Conservation (phyloP, 2,113 vertebrate species). For the Entosphenus tridentatus region DNA sequence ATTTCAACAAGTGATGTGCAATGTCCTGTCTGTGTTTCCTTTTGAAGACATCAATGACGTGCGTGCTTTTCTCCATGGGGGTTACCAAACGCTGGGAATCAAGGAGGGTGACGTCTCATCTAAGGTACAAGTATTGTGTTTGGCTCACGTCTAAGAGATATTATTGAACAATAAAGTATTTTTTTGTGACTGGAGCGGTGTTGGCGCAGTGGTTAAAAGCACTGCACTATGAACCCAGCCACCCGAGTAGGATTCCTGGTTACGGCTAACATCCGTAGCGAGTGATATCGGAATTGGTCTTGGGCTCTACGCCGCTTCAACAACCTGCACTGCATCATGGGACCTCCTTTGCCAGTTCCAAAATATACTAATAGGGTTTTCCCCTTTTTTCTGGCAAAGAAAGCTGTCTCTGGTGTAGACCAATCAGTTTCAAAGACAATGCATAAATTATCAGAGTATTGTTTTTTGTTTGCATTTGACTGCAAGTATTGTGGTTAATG, state of each 20-base stretch:
- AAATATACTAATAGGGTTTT: no score
- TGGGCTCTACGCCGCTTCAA: no score
- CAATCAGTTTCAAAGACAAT: no score
- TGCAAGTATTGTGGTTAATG: no score
- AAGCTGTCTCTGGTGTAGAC: no score
- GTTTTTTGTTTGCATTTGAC: no score
- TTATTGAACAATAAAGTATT: neutral
- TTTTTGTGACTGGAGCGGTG: neutral
- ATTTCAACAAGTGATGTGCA: neutral
- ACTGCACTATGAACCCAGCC: neutral
- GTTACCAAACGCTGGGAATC: constrained; percentile 28
- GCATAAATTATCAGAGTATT: no score
- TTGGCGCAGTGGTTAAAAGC: neutral
- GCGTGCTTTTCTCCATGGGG: constrained; percentile 28
- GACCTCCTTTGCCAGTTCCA: no score
- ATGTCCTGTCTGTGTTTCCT: neutral
- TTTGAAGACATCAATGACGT: constrained; percentile 26
- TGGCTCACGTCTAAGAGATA: neutral
- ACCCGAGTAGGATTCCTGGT: neutral
- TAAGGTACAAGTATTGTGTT: constrained; percentile 17
- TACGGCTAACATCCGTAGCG: neutral
- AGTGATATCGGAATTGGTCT: neutral
- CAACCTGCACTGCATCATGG: no score
- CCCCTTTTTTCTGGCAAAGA: no score
- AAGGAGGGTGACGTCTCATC: constrained; percentile 27